Evolutionary conservation across 2,888 invertebrate species (phyloP), one percentile per base, ranked within the genome.

Genomic region (Choreutis nemorana): DNA sequence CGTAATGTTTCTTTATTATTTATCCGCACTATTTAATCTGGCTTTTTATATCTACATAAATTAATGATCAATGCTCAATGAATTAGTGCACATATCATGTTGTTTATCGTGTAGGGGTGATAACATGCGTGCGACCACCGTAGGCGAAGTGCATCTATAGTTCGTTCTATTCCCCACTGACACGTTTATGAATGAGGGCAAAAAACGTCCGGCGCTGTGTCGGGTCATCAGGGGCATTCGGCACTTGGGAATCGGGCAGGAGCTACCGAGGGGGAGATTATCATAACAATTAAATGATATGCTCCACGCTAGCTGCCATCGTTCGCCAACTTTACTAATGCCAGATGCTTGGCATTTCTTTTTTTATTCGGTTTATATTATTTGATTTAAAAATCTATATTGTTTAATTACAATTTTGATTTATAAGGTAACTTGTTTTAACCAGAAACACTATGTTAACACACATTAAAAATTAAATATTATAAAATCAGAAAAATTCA

Each of bases 141-240:
- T 40, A 40, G 47, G 45, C 47, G 44, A 42, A 44, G 40, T 41
- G 41, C 46, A 51, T 51, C 45, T 48, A 44, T 44, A 48, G 48
- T 46, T 26, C 13, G 26, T 11, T n/a, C 3, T 12, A 8, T 23
- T 49, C 55, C 55, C 57, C 34, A 59, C 53, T 61, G 63, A 63
- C 65, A 63, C 58, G 61, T 55, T 56, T 65, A 51, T 53, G 49
- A 55, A 55, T 58, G 53, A 50, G 50, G 45, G 41, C 40, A 53
- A 48, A 56, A 57, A 55, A 50, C 52, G 18, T 32, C 26, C 24
- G 22, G 23, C 33, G 29, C 32, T 33, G 33, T 34, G 35, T 33
- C 34, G 29, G 31, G 37, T 33, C 35, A 32, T 25, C 23, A 27
- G 42, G 42, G 40, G 36, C 36, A 42, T n/a, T n/a, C n/a, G n/a